phyloP scores from a whole-genome alignment of 1,140 invertebrate genomes.

The Drosophila lowei region DNA sequence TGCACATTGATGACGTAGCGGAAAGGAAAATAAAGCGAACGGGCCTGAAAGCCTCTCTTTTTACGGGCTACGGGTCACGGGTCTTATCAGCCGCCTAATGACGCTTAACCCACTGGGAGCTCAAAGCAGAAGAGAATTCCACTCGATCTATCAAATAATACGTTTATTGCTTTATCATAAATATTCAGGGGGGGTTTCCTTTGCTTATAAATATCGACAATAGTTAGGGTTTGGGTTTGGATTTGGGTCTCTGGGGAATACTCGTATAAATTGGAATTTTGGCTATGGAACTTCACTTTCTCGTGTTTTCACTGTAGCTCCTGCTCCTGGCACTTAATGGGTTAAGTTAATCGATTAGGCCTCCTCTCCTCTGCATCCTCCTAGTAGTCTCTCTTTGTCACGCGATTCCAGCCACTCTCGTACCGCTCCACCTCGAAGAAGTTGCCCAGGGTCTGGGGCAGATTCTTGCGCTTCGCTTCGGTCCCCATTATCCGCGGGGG shows the following conservation, averaged over 20 bases:
- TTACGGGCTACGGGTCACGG: conserved; percentile 18
- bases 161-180: conserved; percentile 54
- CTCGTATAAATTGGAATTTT: conserved; percentile 39
- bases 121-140: conserved; percentile 1
- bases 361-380: conserved; percentile 7
- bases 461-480: conserved; percentile 56
- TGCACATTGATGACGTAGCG: conserved; percentile 79
- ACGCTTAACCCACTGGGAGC: conserved; percentile 46
- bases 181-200: conserved; percentile 21
- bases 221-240: conserved; percentile 13
- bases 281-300: conserved; percentile 48
- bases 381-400: conserved; percentile 46
- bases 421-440: conserved; percentile 64
- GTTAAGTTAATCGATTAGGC: conserved; percentile 64
- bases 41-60: conserved; percentile 20
- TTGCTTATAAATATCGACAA: conserved; percentile 27
- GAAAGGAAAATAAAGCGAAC: conserved; percentile 37
- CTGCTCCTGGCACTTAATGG: conserved; percentile 52
- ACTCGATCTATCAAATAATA: conserved; percentile 54
- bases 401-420: conserved; percentile 69
- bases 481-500: conserved; percentile 58
- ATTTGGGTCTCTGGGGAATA: conserved; percentile 17
- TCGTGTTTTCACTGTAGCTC: conserved; percentile 15
- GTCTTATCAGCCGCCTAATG: conserved; percentile 39
- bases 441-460: conserved; percentile 58